phyloP scores from a whole-genome alignment of 2,888 invertebrate genomes.

The Sepiola atlantica region DNA sequence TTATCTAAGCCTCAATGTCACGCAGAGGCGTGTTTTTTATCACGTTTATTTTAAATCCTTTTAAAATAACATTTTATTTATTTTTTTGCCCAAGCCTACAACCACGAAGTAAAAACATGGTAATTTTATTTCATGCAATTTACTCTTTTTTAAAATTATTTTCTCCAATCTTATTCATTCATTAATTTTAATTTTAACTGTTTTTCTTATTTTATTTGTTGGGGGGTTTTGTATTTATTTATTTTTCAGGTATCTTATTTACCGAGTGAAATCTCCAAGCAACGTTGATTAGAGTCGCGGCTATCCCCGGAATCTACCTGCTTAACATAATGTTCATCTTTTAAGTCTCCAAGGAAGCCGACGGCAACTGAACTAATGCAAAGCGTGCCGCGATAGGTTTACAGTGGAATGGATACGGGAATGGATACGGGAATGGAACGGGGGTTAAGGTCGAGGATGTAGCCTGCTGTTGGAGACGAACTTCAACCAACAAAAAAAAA shows the following conservation, averaged over 20 bases:
- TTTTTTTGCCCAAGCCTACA: not conserved
- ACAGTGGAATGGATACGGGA: not conserved
- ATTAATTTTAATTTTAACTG: too few species aligned
- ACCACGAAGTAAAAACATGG: not conserved
- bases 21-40: not conserved
- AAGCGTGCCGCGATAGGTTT: not conserved
- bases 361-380: not conserved
- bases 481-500: not conserved
- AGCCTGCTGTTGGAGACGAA: not conserved
- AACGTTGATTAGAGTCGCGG: not conserved
- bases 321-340: conserved; percentile 1
- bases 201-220: too few species aligned
- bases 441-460: not conserved
- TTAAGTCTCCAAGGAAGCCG: not conserved
- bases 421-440: not conserved
- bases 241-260: not conserved
- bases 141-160: too few species aligned
- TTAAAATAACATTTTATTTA: not conserved
- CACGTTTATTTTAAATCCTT: not conserved
- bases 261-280: not conserved
- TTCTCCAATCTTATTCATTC: too few species aligned
- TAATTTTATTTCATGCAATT: not conserved
- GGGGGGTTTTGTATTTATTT: not conserved
- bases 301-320: not conserved
- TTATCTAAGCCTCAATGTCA: not conserved